These are phyloP conservation scores for Solen grandis DNA, from an alignment of 1,140 invertebrate genomes.

Conservation along the genomic window DNA sequence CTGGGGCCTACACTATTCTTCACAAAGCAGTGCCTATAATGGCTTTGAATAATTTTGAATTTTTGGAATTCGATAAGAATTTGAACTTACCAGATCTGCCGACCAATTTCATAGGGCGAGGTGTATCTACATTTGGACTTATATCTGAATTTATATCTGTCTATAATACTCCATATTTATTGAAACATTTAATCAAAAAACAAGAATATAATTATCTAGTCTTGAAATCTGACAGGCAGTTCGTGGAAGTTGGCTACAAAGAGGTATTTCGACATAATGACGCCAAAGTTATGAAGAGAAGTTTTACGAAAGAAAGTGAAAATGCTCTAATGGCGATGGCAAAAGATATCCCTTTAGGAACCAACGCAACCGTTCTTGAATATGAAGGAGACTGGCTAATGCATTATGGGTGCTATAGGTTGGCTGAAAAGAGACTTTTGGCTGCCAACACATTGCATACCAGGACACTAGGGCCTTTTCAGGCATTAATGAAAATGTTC, in stretches of 20 bases:
- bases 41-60: slow-evolving; percentile 71
- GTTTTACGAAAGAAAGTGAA: slow-evolving; percentile 44
- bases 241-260: slow-evolving; percentile 62
- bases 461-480: slow-evolving; percentile 10
- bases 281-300: slow-evolving; percentile 64
- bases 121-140: slow-evolving; percentile 57
- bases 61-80: slow-evolving; percentile 68
- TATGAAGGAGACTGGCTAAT: slow-evolving; percentile 71
- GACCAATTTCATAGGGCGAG: neutral
- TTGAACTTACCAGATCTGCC: neutral
- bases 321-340: slow-evolving; percentile 42
- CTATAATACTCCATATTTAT: slow-evolving; percentile 65
- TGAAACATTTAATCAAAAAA: slow-evolving; percentile 67
- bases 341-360: slow-evolving; percentile 54
- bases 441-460: slow-evolving; percentile 12
- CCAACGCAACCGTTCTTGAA: slow-evolving; percentile 68
- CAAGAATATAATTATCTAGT: slow-evolving; percentile 76
- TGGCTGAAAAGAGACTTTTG: slow-evolving; percentile 63
- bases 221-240: slow-evolving; percentile 53
- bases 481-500: slow-evolving; percentile 11
- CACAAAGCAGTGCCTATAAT: slow-evolving; percentile 72
- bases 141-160: slow-evolving; percentile 71
- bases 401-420: slow-evolving; percentile 55
- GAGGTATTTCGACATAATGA: slow-evolving; percentile 65
- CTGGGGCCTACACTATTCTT: slow-evolving; percentile 70